Percentiles rank a stretch among this genome's conserved stretches.
Evolutionary conservation across 2,888 invertebrate genomes (phyloP).

Genomic region (Erebia palarica): DNA sequence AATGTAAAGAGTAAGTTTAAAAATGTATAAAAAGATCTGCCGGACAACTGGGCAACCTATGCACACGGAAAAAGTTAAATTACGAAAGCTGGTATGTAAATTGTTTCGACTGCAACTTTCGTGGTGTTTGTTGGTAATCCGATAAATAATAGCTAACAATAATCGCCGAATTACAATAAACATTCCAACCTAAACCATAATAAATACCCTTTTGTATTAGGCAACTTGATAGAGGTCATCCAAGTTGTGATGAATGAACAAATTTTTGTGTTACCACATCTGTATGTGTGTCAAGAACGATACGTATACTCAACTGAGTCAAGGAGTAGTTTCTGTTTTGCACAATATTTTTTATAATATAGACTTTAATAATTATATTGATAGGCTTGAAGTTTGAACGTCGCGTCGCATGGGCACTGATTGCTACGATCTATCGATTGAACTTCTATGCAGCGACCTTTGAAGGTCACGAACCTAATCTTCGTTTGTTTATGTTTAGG

Average conservation of each 20-base stretch:
- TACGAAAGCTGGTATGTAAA: neutral
- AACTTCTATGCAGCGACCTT: neutral
- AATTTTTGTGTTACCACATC: slow-evolving; percentile 27
- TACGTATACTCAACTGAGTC: slow-evolving; percentile 23
- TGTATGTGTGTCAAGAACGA: slow-evolving; percentile 32
- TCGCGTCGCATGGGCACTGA: neutral
- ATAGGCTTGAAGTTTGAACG: slow-evolving; percentile 11
- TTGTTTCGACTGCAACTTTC: neutral
- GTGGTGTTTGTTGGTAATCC: neutral
- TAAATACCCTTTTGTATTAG: slow-evolving; percentile 20
- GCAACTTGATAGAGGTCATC: slow-evolving; percentile 24
- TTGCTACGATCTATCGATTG: neutral
- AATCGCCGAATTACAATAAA: slow-evolving; percentile 5
- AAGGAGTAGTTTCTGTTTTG: slow-evolving; percentile 18
- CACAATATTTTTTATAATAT: slow-evolving; percentile 22
- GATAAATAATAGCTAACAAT: slow-evolving; percentile 8
- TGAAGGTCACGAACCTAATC: neutral
- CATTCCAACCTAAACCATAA: slow-evolving; percentile 9
- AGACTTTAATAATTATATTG: slow-evolving; percentile 18
- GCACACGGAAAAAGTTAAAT: too few species aligned
- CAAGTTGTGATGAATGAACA: slow-evolving; percentile 29
- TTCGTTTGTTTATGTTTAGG: neutral
- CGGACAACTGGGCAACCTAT: too few species aligned
- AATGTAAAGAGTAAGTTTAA: too few species aligned
- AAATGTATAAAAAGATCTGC: too few species aligned